Percentiles rank a stretch among this genome's conserved stretches.
Evolutionary conservation across 2,113 vertebrate species (phyloP).

Genomic region (Anseranas semipalmata): DNA sequence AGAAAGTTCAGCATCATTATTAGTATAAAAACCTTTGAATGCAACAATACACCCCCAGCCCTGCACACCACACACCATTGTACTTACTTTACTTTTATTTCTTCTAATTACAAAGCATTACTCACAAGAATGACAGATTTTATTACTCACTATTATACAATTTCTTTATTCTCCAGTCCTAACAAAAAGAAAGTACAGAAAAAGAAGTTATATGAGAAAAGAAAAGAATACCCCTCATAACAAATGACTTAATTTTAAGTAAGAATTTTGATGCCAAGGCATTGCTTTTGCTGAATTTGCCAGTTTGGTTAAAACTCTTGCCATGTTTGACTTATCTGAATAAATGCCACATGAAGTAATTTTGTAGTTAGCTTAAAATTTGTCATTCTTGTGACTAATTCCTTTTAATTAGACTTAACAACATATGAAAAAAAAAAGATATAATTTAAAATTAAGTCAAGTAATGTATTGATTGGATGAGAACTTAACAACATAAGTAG

Average conservation of each 20-base stretch:
- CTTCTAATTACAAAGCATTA: conserved; percentile 66
- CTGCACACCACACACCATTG: conserved; percentile 28
- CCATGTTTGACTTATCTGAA: not conserved
- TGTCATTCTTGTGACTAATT: conserved; percentile 45
- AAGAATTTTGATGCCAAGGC: conserved; percentile 14
- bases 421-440: not conserved
- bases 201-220: conserved; percentile 12
- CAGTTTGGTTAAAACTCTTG: conserved; percentile 24
- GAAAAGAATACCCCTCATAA: not conserved
- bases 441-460: not conserved
- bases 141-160: conserved; percentile 65
- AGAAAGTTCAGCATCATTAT: conserved; percentile 49
- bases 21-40: not conserved
- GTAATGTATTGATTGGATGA: conserved; percentile 32
- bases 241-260: conserved; percentile 40
- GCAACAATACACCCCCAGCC: conserved; percentile 36
- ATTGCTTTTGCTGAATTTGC: conserved; percentile 31
- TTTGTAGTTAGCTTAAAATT: conserved; percentile 13
- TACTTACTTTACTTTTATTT: conserved; percentile 51
- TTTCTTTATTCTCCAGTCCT: not conserved
- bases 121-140: conserved; percentile 60
- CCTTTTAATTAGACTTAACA: conserved; percentile 54
- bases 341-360: conserved; percentile 23
- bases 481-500: not conserved
- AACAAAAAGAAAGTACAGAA: conserved; percentile 11